A percentile compares a stretch with the other conserved stretches of the same genome.
phyloP scores from a whole-genome alignment of 1,140 invertebrate species.

The Eumaeus atala region DNA sequence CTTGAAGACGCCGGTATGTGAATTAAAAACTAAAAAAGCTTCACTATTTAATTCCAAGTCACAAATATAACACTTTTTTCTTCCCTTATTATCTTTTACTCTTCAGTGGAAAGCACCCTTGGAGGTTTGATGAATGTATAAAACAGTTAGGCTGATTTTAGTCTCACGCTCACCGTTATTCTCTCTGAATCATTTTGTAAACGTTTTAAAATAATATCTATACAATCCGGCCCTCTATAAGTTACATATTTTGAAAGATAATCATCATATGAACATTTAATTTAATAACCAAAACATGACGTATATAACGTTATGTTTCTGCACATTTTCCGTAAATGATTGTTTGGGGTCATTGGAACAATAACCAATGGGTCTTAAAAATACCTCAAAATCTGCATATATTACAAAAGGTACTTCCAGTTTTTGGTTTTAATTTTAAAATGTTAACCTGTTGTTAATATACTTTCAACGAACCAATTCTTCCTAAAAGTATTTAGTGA shows the following conservation, averaged over 20 bases:
- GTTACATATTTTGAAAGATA: constrained; percentile 25
- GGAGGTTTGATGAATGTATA: no score
- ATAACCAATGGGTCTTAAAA: constrained; percentile 30
- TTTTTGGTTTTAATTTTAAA: constrained; percentile 36
- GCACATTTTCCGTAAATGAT: constrained; percentile 25
- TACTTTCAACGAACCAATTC: constrained; percentile 27
- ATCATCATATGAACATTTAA: no score
- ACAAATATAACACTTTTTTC: no score
- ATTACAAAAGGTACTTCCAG: constrained; percentile 38
- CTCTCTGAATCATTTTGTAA: no score
- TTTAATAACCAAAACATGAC: constrained; percentile 52
- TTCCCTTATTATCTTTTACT: background rate
- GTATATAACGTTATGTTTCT: constrained; percentile 44
- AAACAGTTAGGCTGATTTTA: no score
- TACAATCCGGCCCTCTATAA: background rate
- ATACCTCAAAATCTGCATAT: constrained; percentile 42
- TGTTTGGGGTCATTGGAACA: constrained; percentile 12
- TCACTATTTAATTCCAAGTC: no score
- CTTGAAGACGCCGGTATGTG: constrained; percentile 33
- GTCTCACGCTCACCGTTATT: no score
- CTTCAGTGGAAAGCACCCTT: background rate
- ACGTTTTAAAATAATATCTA: no score
- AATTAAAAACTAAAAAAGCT: no score
- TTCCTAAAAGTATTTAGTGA: constrained; percentile 25
- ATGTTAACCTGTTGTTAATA: constrained; percentile 26